Base-by-base conservation (phyloP, 2,888 invertebrate species). In the Linnaemya tessellans region DNA sequence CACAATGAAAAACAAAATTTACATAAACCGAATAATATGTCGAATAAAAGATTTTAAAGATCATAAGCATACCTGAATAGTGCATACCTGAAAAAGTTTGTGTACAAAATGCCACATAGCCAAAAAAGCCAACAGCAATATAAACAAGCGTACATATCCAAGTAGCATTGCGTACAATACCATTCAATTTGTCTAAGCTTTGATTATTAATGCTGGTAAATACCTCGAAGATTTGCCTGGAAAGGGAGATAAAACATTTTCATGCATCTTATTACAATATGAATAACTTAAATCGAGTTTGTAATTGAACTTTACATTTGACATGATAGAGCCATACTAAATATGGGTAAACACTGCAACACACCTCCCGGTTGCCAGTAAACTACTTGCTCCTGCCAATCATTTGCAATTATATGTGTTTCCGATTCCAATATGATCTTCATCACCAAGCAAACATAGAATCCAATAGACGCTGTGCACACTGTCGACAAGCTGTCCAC, bases 261-360 rank as follows among this genome's bases (percentile, higher is more conserved):
- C 2, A 30, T 30, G 5, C 30, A 38, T n/a, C 1, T 41, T 10
- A 11, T 11, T 41, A 41, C 11, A 49, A 20, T 18, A 8, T 5
- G 30, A 2, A 5, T 30, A 41, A 58, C 22, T 38, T 41, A 30
- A 68, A 77, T 10, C 9, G 0, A 35, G 38, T 30, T 68, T 41
- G 35, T n/a, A 46, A 74, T 54, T 15, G 2, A 60, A 22, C 93
- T 95, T 94, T 93, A 97, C 95, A 98, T 98, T 93, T 99, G 99
- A 93, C 99, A 99, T 87, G 98, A 98, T 75, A 99, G 94, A 0
- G 99, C 98, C 96, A 99, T 97, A 13, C 98, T 97, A 93, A 99
- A 98, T 88, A 99, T 99, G 0, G 99, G 99, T 87, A 99, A 94
- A 91, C 98, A 98, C 89, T 98, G 97, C 68, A 99, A 93, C 80